phyloP scores from a whole-genome alignment of 2,113 vertebrate genomes.

The Anolis carolinensis region DNA sequence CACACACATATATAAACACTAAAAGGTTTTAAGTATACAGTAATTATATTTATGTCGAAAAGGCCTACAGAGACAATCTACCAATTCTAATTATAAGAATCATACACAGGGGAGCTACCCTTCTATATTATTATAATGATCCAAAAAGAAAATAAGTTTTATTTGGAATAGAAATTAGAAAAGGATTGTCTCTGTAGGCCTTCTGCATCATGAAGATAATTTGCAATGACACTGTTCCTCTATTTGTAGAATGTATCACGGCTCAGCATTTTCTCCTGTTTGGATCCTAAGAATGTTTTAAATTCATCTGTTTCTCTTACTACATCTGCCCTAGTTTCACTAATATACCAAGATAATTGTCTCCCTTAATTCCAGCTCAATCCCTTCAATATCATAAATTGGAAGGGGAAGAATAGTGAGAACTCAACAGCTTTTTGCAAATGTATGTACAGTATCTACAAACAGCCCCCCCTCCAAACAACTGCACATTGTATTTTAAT shows the following conservation, averaged over 20 bases:
- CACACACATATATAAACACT: too few relatives aligned
- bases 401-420: too few relatives aligned
- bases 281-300: background rate
- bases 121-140: background rate
- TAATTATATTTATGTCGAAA: too few relatives aligned
- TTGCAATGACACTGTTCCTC: background rate
- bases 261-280: too few relatives aligned
- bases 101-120: background rate
- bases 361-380: background rate
- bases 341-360: background rate
- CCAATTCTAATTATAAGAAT: background rate
- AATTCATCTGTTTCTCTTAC: background rate
- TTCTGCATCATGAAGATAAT: background rate
- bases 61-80: too few relatives aligned
- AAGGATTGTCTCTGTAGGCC: background rate
- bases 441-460: too few relatives aligned
- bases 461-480: too few relatives aligned
- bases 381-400: too few relatives aligned
- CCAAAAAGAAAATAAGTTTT: background rate
- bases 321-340: slow-evolving; percentile 13
- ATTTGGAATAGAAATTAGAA: background rate
- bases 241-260: too few relatives aligned
- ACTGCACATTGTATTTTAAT: too few relatives aligned
- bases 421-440: too few relatives aligned
- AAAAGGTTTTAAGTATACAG: too few relatives aligned